A percentile compares a stretch with the other conserved stretches of the same genome.
Conservation (phyloP, 2,113 vertebrate species). For the Tetrax tetrax region DNA sequence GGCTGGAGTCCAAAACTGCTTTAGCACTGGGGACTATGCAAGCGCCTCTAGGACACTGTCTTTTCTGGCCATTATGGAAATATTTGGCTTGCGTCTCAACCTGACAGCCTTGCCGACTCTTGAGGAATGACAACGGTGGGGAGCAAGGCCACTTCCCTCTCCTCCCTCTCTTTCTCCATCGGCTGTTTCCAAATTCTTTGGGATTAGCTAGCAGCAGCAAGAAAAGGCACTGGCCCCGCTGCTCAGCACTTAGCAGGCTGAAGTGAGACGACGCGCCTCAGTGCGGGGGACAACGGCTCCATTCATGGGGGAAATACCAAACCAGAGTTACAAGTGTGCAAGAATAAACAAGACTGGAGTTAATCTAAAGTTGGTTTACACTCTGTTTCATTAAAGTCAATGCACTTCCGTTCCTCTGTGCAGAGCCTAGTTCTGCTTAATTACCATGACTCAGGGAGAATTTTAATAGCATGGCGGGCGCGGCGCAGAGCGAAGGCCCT, state of each 20-base stretch:
- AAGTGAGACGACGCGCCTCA: slow-evolving; percentile 33
- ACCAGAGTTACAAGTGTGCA: slow-evolving; percentile 73
- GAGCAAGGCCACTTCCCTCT: background rate
- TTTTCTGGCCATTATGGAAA: slow-evolving; percentile 3
- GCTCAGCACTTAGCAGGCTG: slow-evolving; percentile 12
- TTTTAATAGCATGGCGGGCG: slow-evolving; percentile 56
- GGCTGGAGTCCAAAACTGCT: slow-evolving; percentile 35
- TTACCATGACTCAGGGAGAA: slow-evolving; percentile 73
- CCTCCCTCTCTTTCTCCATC: background rate
- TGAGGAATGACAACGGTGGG: background rate
- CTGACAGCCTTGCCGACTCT: slow-evolving; percentile 31
- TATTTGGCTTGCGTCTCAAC: slow-evolving; percentile 32
- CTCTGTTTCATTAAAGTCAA: slow-evolving; percentile 79
- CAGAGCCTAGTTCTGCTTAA: slow-evolving; percentile 72
- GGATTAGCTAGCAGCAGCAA: background rate
- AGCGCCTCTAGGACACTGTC: background rate
- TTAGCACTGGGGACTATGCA: background rate
- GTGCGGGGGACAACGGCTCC: slow-evolving; percentile 56
- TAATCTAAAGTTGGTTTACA: slow-evolving; percentile 78
- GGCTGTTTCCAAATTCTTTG: slow-evolving; percentile 23
- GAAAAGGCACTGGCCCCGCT: background rate
- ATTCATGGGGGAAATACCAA: slow-evolving; percentile 65
- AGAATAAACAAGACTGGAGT: slow-evolving; percentile 78
- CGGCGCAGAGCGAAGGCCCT: slow-evolving; percentile 55
- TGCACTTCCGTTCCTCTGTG: slow-evolving; percentile 77